Evolutionary conservation across 2,113 vertebrate genomes (phyloP), one percentile per base, ranked within the genome.

Genomic region (Nothoprocta pentlandii): DNA sequence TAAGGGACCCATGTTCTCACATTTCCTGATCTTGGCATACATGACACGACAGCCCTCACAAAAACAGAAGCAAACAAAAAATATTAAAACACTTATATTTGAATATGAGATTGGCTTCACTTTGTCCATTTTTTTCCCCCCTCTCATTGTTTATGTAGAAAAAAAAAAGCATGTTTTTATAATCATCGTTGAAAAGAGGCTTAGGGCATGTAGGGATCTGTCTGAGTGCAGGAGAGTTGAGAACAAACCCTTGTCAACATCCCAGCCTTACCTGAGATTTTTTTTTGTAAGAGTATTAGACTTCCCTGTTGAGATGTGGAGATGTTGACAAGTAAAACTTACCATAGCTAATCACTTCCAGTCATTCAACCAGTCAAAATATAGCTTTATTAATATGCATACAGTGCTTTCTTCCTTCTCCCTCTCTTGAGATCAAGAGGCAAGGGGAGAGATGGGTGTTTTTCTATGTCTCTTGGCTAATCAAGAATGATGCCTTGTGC

Each of bases 351-450:
- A 97, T 96, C 12, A 95, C 94, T 94, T 93, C 75, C 74, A 96
- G 95, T 96, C 81, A 90, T 92, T 91, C 91, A 96, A 25, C 42
- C 63, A 94, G 90, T 95, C 95, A 97, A 97, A 97, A 96, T 96
- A 95, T 36, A 93, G 74, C 82, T 97, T 92, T 95, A 97, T 97
- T 96, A 97, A 96, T 96, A 95, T 95, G 93, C 90, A 88, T 90
- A 56, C 41, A 63, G 90, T 75, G 63, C 39, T 44, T 26, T 87
- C 36, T 96, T 56, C 81, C 47, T 85, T 87, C n/a, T 66, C 41
- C 85, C 47, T 81, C 59, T 94, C 79, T 92, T 85, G 95, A 95
- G 84, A 96, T 70, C 36, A 39, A 39, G 36, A 94, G 16, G 68
- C 14, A 30, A 80, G 53, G 78, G 75, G 94, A 94, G 92, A 93